Base-by-base conservation (phyloP, 1,140 invertebrate genomes). In the Sycophila sp. region DNA sequence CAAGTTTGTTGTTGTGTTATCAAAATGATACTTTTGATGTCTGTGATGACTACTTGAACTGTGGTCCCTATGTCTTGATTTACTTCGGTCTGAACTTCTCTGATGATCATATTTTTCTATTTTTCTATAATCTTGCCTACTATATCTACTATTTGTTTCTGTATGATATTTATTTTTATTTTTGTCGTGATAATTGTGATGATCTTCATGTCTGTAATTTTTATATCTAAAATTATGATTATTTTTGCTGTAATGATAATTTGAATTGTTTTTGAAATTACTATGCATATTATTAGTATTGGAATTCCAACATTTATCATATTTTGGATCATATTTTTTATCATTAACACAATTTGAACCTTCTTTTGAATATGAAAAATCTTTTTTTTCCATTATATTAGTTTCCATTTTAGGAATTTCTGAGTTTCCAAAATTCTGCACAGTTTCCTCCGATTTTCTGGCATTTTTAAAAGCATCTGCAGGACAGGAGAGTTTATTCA, bases 151-250 rank as follows among this genome's bases (percentile, higher is more conserved):
- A 36, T 24, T 66, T 8, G 22, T 15, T 30, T 66, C 32, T n/a
- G 8, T 53, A 19, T 30, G 6, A 49, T 26, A 22, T 22, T 53
- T 28, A 15, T 13, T 26, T 24, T 66, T 8, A n/a, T 15, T 30
- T 53, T 19, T 17, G 15, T 40, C n/a, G 7, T 51, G 6, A 49
- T 13, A 30, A 28, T 53, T 22, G 4, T 4, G 42, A 5, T 47
- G 10, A 26, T 58, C 19, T 15, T 72, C 36, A 13, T 38, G 26
- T 38, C 30, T 34, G 10, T 51, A 15, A 15, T 17, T 40, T 47
- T 65, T 30, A 60, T 73, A 19, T n/a, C n/a, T n/a, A 53, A 40
- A 42, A 59, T 51, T 47, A 38, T 69, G n/a, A 72, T 38, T 22
- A 45, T 32, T 4, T 59, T 58, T 24, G 34, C 30, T 68, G 28